Evolutionary conservation across 2,113 vertebrate genomes (phyloP), one percentile per base, ranked within the genome.

Genomic region (Gallinago media): DNA sequence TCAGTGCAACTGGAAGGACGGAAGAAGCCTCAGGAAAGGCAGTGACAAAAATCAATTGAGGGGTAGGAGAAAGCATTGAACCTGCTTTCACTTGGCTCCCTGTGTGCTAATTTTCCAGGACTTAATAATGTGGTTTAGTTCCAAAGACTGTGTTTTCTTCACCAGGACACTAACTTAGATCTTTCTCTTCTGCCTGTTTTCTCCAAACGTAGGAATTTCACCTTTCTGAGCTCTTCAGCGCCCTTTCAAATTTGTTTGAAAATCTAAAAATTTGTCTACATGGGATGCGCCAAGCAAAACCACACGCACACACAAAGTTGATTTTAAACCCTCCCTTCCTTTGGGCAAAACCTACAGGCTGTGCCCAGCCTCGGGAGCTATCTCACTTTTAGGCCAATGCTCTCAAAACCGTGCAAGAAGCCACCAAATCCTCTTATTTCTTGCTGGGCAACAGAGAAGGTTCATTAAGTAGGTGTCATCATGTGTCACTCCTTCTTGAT

Each of bases 251-350:
- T 31, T 26, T 46, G 11, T 31, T 56, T 70, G 59, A 52, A 81
- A 23, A 52, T 73, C 46, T 67, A 71, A 36, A 71, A 46, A 10
- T 10, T 1, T 38, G 11, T 5, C 12, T 11, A 15, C 5, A 1
- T 0, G 16, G 29, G 32, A 9, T 20, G 31, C 62, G 47, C 66
- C 32, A 68, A 29, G 66, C 58, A 85, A 34, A 32, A 11, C 49
- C 59, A 26, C 0, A 0, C 2, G 4, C 42, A 85, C 72, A 55
- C 22, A 55, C 19, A 10, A 12, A 42, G 5, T 6, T 19, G 47
- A 23, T 19, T 56, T 47, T 13, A 81, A 92, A 22, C 8, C n/a
- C 14, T 67, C 18, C 31, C 59, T 58, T 38, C 46, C 55, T 38
- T 8, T 10, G 54, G 54, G 77, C 29, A 77, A 70, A 78, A 21